Evolutionary conservation across 2,888 invertebrate species (phyloP).

Genomic region (Cataglyphis albicans): DNA sequence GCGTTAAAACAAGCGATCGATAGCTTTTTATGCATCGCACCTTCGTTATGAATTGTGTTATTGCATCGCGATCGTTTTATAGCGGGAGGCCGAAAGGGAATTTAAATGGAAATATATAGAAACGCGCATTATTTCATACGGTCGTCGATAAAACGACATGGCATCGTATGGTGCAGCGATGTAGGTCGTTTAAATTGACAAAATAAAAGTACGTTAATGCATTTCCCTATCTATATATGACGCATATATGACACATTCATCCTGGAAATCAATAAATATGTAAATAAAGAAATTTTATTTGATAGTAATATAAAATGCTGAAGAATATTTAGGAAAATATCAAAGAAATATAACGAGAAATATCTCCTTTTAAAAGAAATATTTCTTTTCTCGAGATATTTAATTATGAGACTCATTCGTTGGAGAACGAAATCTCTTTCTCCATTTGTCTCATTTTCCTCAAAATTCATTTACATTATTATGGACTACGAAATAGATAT

Average conservation of each 20-base stretch:
- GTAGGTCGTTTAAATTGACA: slow-evolving; percentile 28
- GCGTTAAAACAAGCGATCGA: slow-evolving; percentile 47
- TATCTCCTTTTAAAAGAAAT: background rate
- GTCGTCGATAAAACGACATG: slow-evolving; percentile 34
- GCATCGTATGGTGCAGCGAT: slow-evolving; percentile 18
- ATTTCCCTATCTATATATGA: background rate
- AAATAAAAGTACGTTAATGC: slow-evolving; percentile 33
- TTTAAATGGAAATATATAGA: slow-evolving; percentile 47
- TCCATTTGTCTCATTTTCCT: background rate
- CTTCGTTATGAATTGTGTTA: slow-evolving; percentile 28
- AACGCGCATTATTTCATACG: slow-evolving; percentile 42
- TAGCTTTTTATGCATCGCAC: slow-evolving; percentile 36
- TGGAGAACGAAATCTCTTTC: background rate
- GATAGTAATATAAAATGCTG: background rate
- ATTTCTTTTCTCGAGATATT: slow-evolving; percentile 8
- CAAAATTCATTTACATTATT: background rate
- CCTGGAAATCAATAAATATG: slow-evolving; percentile 25
- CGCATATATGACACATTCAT: background rate
- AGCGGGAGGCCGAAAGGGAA: slow-evolving; percentile 31
- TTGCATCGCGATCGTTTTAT: slow-evolving; percentile 47
- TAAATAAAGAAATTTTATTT: slow-evolving; percentile 11
- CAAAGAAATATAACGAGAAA: slow-evolving; percentile 1
- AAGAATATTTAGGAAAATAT: background rate
- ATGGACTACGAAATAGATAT: background rate
- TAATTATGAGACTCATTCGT: background rate